Conservation (phyloP, 1,140 invertebrate genomes). For the Drosophila tropicalis region DNA sequence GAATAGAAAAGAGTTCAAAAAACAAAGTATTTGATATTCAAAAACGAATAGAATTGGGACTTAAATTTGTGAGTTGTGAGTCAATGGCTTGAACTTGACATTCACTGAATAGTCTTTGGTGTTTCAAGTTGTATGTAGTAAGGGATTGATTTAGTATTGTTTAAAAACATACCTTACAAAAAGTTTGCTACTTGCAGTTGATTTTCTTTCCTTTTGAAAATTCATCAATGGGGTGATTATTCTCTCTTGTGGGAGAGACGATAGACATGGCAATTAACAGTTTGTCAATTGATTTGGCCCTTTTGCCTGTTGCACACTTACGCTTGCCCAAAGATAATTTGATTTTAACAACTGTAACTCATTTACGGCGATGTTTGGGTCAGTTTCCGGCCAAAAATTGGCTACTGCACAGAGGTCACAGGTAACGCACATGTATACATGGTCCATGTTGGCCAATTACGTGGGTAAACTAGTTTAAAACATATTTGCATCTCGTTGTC, state of each 20-base stretch:
- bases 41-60: no score
- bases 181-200: neutral
- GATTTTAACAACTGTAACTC: conserved; percentile 53
- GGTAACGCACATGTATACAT: neutral
- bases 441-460: conserved; percentile 45
- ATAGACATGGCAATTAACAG: neutral
- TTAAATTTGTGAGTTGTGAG: no score
- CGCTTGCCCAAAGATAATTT: conserved; percentile 32
- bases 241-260: conserved; percentile 13
- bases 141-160: no score
- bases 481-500: conserved; percentile 55
- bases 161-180: no score
- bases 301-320: conserved; percentile 34
- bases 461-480: conserved; percentile 69
- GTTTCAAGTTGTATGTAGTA: no score
- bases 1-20: no score
- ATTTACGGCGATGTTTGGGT: conserved; percentile 29
- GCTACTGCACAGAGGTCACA: conserved; percentile 5
- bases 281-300: conserved; percentile 25
- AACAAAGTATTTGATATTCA: no score
- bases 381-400: conserved; percentile 46
- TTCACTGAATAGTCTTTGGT: no score
- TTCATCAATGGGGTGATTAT: neutral
- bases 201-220: no score
- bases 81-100: no score